Base-by-base conservation (phyloP, 2,797 vertebrate genomes). In the Epinephelus coioides region DNA sequence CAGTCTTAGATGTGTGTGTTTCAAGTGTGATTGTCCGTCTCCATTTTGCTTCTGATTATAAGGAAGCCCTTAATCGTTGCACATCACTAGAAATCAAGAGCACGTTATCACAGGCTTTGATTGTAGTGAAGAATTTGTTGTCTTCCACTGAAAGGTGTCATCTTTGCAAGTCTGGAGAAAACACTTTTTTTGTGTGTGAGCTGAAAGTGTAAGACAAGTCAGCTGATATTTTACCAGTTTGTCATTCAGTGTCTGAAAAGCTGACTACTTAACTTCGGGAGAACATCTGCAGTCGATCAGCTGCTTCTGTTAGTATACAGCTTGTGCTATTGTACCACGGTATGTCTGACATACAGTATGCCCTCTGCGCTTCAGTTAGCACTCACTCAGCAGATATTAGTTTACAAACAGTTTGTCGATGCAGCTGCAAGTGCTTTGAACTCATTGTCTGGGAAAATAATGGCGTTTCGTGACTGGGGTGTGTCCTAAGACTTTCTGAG, bases 401-500 rank as follows among this genome's bases (percentile, higher is more conserved):
- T 77, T 78, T 76, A 25, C 30, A 21, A 56, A 57, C 27, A 38
- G 50, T 62, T 61, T 47, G 40, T 55, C 13, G 9, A 69, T 69
- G 73, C 64, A 64, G 64, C 78, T 47, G 54, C 7, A 49, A 51
- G 17, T 67, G 70, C 30, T 82, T 80, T 79, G 56, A 69, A 64
- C 34, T 53, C 53, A 56, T 49, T 80, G 73, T 77, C 34, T 57
- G 75, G 43, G 47, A 66, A 69, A 85, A 73, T 74, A 74, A 61
- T 34, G 25, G 70, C 67, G 63, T 81, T 81, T 54, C 82, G 79
- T 78, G 43, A 55, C 47, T 0, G 56, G 54, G 72, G 72, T 65
- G 84, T 85, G 73, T 73, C 74, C 79, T 8, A 69, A 69, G 63
- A 85, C 55, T 76, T 85, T 78, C 19, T 69, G 59, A 84, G 76